phyloP scores from a whole-genome alignment of 2,113 vertebrate species.

The Isurus oxyrinchus region DNA sequence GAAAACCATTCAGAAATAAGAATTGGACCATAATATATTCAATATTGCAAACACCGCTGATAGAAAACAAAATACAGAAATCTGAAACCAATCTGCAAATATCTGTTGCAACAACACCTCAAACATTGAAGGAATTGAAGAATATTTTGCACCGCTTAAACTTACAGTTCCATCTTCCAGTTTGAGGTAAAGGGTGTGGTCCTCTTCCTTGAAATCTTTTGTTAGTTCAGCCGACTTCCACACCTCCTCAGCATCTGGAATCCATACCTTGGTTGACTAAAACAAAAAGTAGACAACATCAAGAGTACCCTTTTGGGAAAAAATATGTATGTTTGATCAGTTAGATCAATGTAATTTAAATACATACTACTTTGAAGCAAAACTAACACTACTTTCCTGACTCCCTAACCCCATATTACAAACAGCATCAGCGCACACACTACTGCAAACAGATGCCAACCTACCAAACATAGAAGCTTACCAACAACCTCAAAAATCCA shows the following conservation, averaged over 20 bases:
- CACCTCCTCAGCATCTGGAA: conserved; percentile 58
- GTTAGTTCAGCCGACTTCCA: conserved; percentile 61
- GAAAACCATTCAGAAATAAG: neutral
- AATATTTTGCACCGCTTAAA: neutral
- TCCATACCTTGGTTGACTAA: conserved; percentile 65
- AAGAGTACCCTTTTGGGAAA: neutral
- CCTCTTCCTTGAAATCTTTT: conserved; percentile 53
- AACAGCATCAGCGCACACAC: neutral
- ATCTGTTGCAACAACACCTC: neutral
- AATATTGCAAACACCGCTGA: neutral
- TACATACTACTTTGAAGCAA: neutral
- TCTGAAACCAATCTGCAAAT: no score
- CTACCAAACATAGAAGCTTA: neutral
- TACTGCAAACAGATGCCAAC: neutral
- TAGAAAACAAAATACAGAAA: neutral
- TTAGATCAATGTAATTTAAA: neutral
- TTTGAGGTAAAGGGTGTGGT: conserved; percentile 49
- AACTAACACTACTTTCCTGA: neutral
- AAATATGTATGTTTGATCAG: neutral
- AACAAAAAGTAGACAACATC: neutral
- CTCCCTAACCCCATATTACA: neutral
- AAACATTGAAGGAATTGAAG: neutral
- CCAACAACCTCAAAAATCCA: neutral
- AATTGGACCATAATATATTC: neutral
- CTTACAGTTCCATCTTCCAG: conserved; percentile 59